These are phyloP conservation scores for Corythoichthys intestinalis DNA, from an alignment of 2,113 vertebrate genomes.

Conservation along the genomic window DNA sequence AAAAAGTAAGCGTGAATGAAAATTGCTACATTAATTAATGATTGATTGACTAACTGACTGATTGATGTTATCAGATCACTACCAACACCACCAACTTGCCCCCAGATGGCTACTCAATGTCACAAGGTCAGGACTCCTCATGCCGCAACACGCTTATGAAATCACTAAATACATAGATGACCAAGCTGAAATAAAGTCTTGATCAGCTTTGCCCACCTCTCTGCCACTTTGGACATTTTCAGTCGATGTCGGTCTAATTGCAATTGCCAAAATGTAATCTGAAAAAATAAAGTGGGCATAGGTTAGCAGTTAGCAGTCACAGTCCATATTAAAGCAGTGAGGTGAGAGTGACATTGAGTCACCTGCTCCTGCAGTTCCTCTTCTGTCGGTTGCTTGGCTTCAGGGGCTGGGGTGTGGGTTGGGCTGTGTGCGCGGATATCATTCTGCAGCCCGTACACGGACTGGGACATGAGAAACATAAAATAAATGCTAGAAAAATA, in stretches of 20 bases:
- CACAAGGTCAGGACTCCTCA: too few relatives aligned
- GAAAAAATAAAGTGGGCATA: slow-evolving; percentile 64
- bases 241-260: slow-evolving; percentile 97
- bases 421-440: slow-evolving; percentile 92
- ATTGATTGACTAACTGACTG: too few relatives aligned
- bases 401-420: slow-evolving; percentile 86
- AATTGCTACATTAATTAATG: too few relatives aligned
- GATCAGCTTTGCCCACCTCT: slow-evolving; percentile 79
- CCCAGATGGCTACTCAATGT: too few relatives aligned
- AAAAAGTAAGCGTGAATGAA: too few relatives aligned
- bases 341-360: neutral
- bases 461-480: slow-evolving; percentile 61
- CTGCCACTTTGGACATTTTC: slow-evolving; percentile 99
- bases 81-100: too few relatives aligned
- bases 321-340: neutral
- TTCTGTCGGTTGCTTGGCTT: slow-evolving; percentile 89
- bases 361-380: slow-evolving; percentile 94
- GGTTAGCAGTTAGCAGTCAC: slow-evolving; percentile 11
- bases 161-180: slow-evolving; percentile 50
- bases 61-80: too few relatives aligned
- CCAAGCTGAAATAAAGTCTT: slow-evolving; percentile 53
- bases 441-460: slow-evolving; percentile 95
- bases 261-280: slow-evolving; percentile 98
- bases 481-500: neutral
- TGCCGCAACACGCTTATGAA: too few relatives aligned